These are phyloP conservation scores for Novumbra hubbsi DNA, from an alignment of 2,797 vertebrate species.

Conservation along the genomic window DNA sequence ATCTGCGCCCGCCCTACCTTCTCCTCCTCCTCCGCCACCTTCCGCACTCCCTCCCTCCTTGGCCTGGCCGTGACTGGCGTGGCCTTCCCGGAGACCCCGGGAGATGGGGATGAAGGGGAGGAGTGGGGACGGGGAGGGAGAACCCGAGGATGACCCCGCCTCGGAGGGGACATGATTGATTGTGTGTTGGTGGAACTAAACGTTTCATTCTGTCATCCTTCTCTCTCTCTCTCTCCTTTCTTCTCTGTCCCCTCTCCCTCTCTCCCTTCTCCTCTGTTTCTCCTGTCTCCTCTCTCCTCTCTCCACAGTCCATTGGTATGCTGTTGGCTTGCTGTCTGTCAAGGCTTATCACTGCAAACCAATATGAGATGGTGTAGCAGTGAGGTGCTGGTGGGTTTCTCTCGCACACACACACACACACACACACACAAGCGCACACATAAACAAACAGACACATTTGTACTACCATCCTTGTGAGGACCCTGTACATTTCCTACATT, in stretches of 20 bases:
- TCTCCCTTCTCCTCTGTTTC: background rate
- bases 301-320: constrained; percentile 87
- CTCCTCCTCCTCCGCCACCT: background rate
- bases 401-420: background rate
- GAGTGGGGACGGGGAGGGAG: background rate
- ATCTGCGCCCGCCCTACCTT: background rate
- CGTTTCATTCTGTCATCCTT: background rate
- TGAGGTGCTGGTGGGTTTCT: constrained; percentile 9
- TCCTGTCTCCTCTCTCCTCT: no score
- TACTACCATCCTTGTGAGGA: background rate
- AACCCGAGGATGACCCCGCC: background rate
- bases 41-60: background rate
- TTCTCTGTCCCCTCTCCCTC: background rate
- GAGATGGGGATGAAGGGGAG: background rate
- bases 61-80: background rate
- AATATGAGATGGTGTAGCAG: constrained; percentile 95
- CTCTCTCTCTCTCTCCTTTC: background rate
- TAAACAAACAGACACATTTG: constrained; percentile 13
- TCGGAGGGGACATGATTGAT: background rate
- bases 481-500: background rate
- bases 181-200: background rate
- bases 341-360: constrained; percentile 92
- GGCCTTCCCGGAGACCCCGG: background rate
- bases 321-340: constrained; percentile 92
- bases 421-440: constrained; percentile 18